Evolutionary conservation across 1,140 invertebrate genomes (phyloP).

Genomic region (Melanaphis sacchari): DNA sequence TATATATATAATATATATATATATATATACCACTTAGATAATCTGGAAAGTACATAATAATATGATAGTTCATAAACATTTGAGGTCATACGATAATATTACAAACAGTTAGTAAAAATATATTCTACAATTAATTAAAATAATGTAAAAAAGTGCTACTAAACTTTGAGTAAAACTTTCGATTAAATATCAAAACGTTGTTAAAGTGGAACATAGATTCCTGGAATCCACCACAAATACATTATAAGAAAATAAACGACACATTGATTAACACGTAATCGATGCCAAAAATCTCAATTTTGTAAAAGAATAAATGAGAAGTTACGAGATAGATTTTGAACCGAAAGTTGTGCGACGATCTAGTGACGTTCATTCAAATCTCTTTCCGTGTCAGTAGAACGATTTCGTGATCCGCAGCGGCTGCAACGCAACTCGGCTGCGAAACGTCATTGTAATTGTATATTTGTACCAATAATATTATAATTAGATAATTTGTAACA

Average conservation of each 20-base stretch:
- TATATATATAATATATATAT: no score
- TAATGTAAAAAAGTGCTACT: neutral
- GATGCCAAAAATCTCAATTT: neutral
- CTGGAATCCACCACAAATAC: neutral
- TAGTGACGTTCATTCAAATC: conserved; percentile 42
- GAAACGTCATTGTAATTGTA: neutral
- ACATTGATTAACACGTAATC: neutral
- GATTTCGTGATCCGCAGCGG: neutral
- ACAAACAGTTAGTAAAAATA: neutral
- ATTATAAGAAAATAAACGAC: neutral
- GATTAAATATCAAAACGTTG: neutral
- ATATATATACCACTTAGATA: no score
- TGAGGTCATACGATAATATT: neutral
- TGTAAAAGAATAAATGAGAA: neutral
- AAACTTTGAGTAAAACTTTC: neutral
- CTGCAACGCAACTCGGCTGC: no score
- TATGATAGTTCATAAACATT: neutral
- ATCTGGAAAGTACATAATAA: no score
- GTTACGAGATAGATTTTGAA: neutral
- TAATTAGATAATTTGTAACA: neutral
- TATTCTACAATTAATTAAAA: neutral
- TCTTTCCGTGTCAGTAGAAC: neutral
- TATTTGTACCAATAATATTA: neutral
- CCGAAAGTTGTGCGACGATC: neutral
- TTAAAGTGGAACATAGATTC: neutral